Evolutionary conservation across 2,888 invertebrate species (phyloP).

Genomic region (Melanchra persicariae): DNA sequence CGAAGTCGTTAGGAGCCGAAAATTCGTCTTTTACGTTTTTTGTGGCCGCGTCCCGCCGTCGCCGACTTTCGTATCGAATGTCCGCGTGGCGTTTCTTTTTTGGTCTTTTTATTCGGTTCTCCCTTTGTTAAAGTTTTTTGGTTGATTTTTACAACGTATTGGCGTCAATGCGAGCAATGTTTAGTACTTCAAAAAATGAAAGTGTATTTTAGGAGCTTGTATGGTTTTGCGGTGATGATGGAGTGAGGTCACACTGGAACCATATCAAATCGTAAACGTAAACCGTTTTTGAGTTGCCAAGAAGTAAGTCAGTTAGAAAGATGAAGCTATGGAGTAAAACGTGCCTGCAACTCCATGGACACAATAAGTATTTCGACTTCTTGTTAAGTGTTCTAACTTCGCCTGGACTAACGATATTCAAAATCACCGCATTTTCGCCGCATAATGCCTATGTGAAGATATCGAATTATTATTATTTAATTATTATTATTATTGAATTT

Average conservation of each 20-base stretch:
- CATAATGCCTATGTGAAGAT: too few relatives aligned
- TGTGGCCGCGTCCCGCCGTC: constrained; percentile 54
- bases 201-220: constrained; percentile 18
- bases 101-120: constrained; percentile 48
- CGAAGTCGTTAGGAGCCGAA: constrained; percentile 74
- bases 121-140: constrained; percentile 61
- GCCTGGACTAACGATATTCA: too few relatives aligned
- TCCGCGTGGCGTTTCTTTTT: constrained; percentile 57
- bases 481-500: too few relatives aligned
- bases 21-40: constrained; percentile 69
- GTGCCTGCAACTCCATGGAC: too few relatives aligned
- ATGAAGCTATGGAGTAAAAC: background rate
- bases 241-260: background rate
- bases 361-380: too few relatives aligned
- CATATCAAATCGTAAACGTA: background rate
- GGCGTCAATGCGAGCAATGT: constrained; percentile 38
- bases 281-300: background rate
- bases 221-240: constrained; percentile 10
- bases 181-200: constrained; percentile 43
- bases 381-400: too few relatives aligned
- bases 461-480: too few relatives aligned
- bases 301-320: background rate
- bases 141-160: constrained; percentile 46
- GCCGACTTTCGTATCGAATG: constrained; percentile 66
- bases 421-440: too few relatives aligned